These are phyloP conservation scores for Eurypyga helias DNA, from an alignment of 2,113 vertebrate genomes.

Conservation along the genomic window DNA sequence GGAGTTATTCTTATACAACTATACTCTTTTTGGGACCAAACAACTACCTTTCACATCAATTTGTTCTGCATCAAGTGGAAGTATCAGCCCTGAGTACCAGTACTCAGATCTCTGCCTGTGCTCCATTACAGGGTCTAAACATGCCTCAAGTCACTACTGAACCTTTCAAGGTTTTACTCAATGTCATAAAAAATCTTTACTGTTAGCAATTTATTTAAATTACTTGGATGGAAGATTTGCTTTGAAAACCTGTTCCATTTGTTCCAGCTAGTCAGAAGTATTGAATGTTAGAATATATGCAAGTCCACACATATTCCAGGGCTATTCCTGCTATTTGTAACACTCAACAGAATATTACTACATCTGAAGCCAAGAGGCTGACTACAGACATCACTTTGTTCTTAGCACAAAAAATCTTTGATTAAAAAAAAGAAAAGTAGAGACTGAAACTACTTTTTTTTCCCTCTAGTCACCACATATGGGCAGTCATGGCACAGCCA, in stretches of 20 bases:
- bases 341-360: not conserved
- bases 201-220: slow-evolving; percentile 6
- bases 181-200: not conserved
- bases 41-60: not conserved
- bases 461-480: not conserved
- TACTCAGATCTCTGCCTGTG: not conserved
- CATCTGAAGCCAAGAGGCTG: not conserved
- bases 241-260: slow-evolving; percentile 13
- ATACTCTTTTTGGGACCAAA: not conserved
- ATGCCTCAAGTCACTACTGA: not conserved
- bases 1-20: not conserved
- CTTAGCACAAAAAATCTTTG: not conserved
- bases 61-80: not conserved
- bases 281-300: not conserved
- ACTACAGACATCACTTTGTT: not conserved
- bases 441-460: not conserved
- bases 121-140: not conserved
- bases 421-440: not conserved
- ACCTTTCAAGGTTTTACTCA: not conserved
- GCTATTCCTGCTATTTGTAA: not conserved
- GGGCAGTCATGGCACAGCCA: not conserved
- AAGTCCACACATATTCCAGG: not conserved
- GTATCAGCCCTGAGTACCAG: not conserved
- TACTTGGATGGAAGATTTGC: not conserved
- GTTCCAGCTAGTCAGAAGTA: not conserved